phyloP scores from a whole-genome alignment of 2,888 invertebrate genomes.

The Blera fallax region DNA sequence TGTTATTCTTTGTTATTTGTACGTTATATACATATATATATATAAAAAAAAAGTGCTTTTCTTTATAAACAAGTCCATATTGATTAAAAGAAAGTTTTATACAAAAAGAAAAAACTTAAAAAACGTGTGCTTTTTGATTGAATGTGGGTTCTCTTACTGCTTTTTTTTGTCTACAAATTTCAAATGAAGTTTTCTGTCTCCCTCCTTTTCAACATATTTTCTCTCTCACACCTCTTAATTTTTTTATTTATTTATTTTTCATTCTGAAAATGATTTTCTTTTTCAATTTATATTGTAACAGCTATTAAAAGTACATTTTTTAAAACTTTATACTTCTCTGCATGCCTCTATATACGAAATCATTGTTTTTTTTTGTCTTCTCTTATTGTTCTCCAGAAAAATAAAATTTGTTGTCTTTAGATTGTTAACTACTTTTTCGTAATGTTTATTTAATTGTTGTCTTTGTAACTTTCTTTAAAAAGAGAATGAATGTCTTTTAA shows the following conservation, averaged over 20 bases:
- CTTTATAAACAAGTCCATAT: constrained; percentile 1
- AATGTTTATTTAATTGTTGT: constrained; percentile 22
- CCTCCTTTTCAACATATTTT: neutral
- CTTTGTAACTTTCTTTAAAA: neutral
- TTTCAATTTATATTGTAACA: constrained; percentile 13
- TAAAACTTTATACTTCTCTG: constrained; percentile 39
- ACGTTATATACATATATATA: constrained; percentile 12
- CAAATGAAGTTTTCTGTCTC: constrained; percentile 1
- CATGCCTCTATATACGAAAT: constrained; percentile 39
- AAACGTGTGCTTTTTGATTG: constrained; percentile 64
- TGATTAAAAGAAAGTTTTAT: neutral
- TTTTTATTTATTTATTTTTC: constrained; percentile 1
- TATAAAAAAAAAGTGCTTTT: constrained; percentile 29
- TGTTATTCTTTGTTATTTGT: constrained; percentile 45
- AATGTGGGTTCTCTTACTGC: constrained; percentile 75
- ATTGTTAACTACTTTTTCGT: constrained; percentile 1
- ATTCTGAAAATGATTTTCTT: constrained; percentile 7
- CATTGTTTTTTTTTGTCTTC: constrained; percentile 1
- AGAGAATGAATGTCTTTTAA: neutral
- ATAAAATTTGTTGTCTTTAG: constrained; percentile 29
- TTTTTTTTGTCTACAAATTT: constrained; percentile 59
- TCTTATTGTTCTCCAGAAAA: constrained; percentile 15
- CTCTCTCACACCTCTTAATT: neutral
- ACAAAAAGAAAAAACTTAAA: constrained; percentile 55
- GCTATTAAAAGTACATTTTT: constrained; percentile 25